Evolutionary conservation across 2,797 vertebrate species (phyloP), one percentile per base, ranked within the genome.

Genomic region (Mareca penelope): DNA sequence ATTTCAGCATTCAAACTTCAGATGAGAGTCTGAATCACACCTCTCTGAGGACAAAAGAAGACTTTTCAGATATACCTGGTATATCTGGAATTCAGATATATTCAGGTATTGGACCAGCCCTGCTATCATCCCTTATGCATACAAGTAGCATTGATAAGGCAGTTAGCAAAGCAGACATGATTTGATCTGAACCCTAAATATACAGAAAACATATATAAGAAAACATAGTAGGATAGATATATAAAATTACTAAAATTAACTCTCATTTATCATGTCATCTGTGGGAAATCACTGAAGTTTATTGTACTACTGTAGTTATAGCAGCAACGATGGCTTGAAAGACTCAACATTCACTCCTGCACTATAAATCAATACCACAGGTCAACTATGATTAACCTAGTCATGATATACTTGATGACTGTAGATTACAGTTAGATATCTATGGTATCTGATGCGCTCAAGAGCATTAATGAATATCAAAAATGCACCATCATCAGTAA

Each of bases 311-410:
- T 87, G 50, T 61, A 56, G 46, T 79, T 84, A 42, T 7, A 35
- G n/a, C 40, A 78, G 44, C 33, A 92, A 64, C 26, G 18, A 87
- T 60, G 60, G 6, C 23, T 85, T 94, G 48, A 75, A 89, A 93
- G 64, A 26, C 26, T 80, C 33, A 72, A 8, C 48, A 61, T 55
- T 85, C 71, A 75, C 37, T 94, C 48, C 83, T 92, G 80, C 80
- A 15, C 82, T 65, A 81, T 57, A 83, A 91, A 88, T 85, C 82
- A 78, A 83, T 94, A 75, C 18, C 61, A 71, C 52, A 92, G 84
- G 78, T 82, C 86, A 77, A 10, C 71, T 26, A 4, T 40, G 52
- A 89, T 85, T 94, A 94, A 76, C 70, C 77, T 55, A 76, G 56
- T 67, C 69, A 59, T 35, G 55, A 91, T 60, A 68, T 69, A 40